Conservation (phyloP, 2,888 invertebrate genomes). For the Eurytoma californica region DNA sequence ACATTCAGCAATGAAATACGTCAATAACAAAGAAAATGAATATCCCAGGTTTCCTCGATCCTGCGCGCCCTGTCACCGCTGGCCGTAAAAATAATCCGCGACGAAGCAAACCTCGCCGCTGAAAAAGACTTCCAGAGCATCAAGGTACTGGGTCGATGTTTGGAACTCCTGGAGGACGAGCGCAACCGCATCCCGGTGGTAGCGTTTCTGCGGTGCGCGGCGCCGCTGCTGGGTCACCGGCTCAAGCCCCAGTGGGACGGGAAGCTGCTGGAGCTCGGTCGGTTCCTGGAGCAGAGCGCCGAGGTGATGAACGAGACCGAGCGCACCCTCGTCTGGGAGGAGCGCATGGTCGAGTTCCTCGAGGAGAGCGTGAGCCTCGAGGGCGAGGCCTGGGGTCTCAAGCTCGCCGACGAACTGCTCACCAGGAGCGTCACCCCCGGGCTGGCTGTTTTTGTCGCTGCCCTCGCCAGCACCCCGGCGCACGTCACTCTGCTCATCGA, state of each 20-base stretch:
- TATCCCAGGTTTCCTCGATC: constrained; percentile 63
- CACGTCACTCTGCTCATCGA: constrained; percentile 65
- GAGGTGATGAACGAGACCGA: constrained; percentile 23
- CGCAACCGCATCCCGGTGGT: constrained; percentile 63
- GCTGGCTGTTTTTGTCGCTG: constrained; percentile 64
- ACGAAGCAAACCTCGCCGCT: constrained; percentile 57
- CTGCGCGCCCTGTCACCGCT: constrained; percentile 66
- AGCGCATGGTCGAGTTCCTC: constrained; percentile 66
- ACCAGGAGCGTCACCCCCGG: constrained; percentile 58
- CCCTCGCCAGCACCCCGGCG: constrained; percentile 63
- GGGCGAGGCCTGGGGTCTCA: constrained; percentile 66
- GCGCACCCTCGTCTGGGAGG: constrained; percentile 66
- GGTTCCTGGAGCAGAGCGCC: constrained; percentile 55
- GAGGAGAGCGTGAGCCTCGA: constrained; percentile 67
- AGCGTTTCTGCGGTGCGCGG: constrained; percentile 64
- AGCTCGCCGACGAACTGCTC: constrained; percentile 66
- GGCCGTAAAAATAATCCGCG: constrained; percentile 65
- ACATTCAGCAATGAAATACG: neutral
- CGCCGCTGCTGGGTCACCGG: constrained; percentile 67
- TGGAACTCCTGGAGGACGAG: constrained; percentile 66
- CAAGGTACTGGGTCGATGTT: constrained; percentile 67
- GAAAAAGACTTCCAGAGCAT: constrained; percentile 67
- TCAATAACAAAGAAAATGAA: neutral
- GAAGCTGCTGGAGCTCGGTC: constrained; percentile 61
- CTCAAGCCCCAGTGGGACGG: constrained; percentile 67